These are phyloP conservation scores for Elaphurus davidianus DNA, from an alignment of 2,113 vertebrate species.

Conservation along the genomic window DNA sequence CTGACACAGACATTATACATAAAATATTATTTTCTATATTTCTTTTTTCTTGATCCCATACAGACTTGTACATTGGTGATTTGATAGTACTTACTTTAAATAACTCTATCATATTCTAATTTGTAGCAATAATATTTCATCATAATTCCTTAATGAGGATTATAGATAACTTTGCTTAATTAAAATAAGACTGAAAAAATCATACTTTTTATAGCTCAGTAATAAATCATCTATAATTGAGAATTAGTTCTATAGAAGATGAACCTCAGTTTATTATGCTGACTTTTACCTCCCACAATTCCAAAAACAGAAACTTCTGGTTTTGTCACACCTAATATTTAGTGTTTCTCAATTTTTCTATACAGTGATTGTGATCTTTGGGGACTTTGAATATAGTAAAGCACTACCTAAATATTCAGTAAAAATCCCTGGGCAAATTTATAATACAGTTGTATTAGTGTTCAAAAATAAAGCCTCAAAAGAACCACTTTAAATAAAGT, in stretches of 20 bases:
- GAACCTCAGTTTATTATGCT: not conserved
- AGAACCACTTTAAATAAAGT: slow-evolving; percentile 29
- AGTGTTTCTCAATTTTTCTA: not conserved
- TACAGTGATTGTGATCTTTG: not conserved
- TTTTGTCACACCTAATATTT: not conserved
- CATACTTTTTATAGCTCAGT: not conserved
- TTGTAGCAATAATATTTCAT: not conserved
- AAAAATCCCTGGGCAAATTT: not conserved
- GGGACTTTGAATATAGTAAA: slow-evolving; percentile 6
- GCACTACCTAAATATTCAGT: not conserved
- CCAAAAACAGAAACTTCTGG: not conserved
- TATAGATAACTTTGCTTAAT: not conserved
- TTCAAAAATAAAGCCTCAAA: slow-evolving; percentile 34
- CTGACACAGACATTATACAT: not conserved
- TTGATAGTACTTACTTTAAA: not conserved
- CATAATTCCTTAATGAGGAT: not conserved
- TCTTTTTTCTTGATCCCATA: not conserved
- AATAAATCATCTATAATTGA: not conserved
- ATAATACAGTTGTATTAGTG: not conserved
- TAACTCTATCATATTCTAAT: not conserved
- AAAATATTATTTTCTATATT: not conserved
- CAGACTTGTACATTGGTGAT: not conserved
- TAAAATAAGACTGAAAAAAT: not conserved
- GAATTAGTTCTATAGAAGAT: not conserved
- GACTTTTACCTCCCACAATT: not conserved